Percentiles rank a stretch among this genome's conserved stretches.
Conservation (phyloP, 2,113 vertebrate species). For the Callopanchax toddi region DNA sequence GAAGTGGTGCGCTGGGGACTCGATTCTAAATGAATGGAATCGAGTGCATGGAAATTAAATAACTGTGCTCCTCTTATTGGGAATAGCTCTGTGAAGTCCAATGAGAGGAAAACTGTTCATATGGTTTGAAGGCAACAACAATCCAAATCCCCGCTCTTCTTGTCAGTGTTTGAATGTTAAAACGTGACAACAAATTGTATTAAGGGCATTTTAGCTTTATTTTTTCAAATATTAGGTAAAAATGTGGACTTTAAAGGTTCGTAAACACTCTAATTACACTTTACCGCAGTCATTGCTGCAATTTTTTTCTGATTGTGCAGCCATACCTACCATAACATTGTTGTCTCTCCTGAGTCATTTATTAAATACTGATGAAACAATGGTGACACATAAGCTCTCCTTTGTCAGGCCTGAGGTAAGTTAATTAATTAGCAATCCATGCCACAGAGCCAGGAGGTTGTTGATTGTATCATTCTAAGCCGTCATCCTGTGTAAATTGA, state of each 20-base stretch:
- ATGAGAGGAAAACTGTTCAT: constrained; percentile 48
- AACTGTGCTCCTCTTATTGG: constrained; percentile 60
- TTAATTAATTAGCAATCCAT: constrained; percentile 74
- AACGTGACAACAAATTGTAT: constrained; percentile 31
- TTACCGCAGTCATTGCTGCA: constrained; percentile 14
- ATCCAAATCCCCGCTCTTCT: constrained; percentile 41
- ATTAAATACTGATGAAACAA: constrained; percentile 66
- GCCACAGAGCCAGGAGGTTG: constrained; percentile 69
- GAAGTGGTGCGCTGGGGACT: constrained; percentile 53
- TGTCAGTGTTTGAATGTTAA: constrained; percentile 57
- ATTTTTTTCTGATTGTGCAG: constrained; percentile 13
- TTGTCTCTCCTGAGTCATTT: constrained; percentile 47
- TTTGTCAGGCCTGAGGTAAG: constrained; percentile 62
- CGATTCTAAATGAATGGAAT: constrained; percentile 58
- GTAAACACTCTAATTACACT: constrained; percentile 4
- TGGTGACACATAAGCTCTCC: constrained; percentile 65
- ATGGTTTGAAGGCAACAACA: constrained; percentile 22
- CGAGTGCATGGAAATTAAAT: constrained; percentile 72
- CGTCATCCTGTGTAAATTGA: constrained; percentile 78
- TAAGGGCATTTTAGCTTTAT: constrained; percentile 60
- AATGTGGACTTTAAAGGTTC: background rate
- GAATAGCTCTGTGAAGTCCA: constrained; percentile 60
- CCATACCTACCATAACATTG: constrained; percentile 24
- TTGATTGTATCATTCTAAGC: constrained; percentile 76
- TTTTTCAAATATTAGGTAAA: constrained; percentile 34